phyloP scores from a whole-genome alignment of 2,888 invertebrate genomes.

The Leucozona laternaria region DNA sequence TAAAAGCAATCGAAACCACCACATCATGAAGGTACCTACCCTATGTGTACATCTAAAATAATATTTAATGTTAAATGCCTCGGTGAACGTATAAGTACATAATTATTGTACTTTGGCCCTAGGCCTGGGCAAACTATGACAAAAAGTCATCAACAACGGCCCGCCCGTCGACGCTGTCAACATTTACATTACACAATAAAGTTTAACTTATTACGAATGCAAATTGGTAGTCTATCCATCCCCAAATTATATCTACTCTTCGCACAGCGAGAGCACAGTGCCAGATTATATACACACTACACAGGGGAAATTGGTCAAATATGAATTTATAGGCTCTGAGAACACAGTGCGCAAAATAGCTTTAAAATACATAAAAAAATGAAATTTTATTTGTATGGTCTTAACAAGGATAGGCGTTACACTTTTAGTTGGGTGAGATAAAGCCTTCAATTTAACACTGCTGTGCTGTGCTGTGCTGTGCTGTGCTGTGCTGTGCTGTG shows the following conservation, averaged over 20 bases:
- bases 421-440: no score
- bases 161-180: neutral
- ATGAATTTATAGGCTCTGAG: neutral
- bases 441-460: no score
- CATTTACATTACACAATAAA: constrained; percentile 9
- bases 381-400: no score
- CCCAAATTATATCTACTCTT: neutral
- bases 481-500: no score
- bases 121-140: constrained; percentile 31
- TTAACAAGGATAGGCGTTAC: no score
- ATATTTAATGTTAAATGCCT: constrained; percentile 35
- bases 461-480: no score
- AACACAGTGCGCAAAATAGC: neutral
- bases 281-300: no score
- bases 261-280: neutral
- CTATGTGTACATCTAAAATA: neutral
- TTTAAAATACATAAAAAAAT: no score
- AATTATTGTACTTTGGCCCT: constrained; percentile 50
- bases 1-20: neutral
- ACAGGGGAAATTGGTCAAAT: neutral
- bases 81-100: constrained; percentile 26
- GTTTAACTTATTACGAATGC: constrained; percentile 61
- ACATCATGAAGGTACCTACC: neutral
- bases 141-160: constrained; percentile 23
- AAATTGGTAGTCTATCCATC: constrained; percentile 48